Percentiles rank a stretch among this genome's conserved stretches.
Evolutionary conservation across 2,888 invertebrate species (phyloP).

Genomic region (Odontomyia ornata): DNA sequence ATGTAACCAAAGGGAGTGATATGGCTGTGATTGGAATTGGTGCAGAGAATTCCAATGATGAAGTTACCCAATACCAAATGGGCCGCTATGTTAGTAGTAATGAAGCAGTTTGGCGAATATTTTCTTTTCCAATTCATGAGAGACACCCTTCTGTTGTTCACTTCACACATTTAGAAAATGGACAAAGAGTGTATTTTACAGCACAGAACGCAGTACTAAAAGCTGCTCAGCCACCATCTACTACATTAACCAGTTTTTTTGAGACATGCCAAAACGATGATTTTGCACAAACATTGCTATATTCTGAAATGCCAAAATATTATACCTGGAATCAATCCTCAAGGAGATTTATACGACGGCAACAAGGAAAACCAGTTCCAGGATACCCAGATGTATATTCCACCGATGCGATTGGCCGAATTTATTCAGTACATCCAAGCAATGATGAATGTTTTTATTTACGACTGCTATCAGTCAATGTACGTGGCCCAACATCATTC

Average conservation of each 20-base stretch:
- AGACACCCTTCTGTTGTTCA: slow-evolving; percentile 44
- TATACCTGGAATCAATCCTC: slow-evolving; percentile 56
- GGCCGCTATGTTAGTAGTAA: slow-evolving; percentile 54
- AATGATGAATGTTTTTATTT: slow-evolving; percentile 58
- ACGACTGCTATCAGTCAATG: slow-evolving; percentile 57
- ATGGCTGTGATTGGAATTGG: slow-evolving; percentile 56
- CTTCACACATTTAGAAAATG: slow-evolving; percentile 50
- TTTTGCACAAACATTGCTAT: slow-evolving; percentile 56
- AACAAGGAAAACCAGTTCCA: slow-evolving; percentile 55
- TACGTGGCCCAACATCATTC: slow-evolving; percentile 58
- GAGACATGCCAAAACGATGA: slow-evolving; percentile 53
- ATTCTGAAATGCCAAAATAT: slow-evolving; percentile 57
- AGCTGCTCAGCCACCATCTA: slow-evolving; percentile 49
- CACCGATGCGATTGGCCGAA: slow-evolving; percentile 56
- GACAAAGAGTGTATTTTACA: slow-evolving; percentile 56
- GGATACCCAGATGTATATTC: slow-evolving; percentile 54
- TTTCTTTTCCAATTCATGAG: slow-evolving; percentile 48
- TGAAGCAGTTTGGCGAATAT: slow-evolving; percentile 50
- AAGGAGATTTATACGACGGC: slow-evolving; percentile 56
- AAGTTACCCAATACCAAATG: slow-evolving; percentile 48
- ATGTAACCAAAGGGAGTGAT: slow-evolving; percentile 62
- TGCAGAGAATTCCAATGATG: slow-evolving; percentile 51
- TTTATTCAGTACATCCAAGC: slow-evolving; percentile 59
- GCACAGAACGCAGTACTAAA: slow-evolving; percentile 42
- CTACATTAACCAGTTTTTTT: slow-evolving; percentile 56